A percentile compares a stretch with the other conserved stretches of the same genome.
Conservation (phyloP, 1,140 invertebrate genomes). For the Drosophila asahinai region DNA sequence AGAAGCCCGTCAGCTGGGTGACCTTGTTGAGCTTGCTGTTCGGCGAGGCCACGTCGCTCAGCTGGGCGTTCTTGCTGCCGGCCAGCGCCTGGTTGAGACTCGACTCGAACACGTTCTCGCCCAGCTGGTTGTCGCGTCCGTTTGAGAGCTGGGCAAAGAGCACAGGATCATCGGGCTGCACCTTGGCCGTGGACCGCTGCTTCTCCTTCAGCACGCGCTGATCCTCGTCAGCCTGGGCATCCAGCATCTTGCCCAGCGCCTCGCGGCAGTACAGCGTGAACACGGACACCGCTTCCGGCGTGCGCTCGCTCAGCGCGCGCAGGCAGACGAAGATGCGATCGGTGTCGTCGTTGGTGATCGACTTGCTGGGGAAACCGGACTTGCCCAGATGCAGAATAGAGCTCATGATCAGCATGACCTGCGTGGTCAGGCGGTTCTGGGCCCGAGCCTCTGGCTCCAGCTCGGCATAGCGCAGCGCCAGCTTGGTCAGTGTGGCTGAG, state of each 20-base stretch:
- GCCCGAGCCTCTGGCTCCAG: slow-evolving; percentile 77
- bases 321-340: slow-evolving; percentile 96
- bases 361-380: slow-evolving; percentile 89
- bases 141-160: slow-evolving; percentile 93
- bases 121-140: slow-evolving; percentile 90
- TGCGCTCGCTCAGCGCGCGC: slow-evolving; percentile 91
- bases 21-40: slow-evolving; percentile 93
- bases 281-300: slow-evolving; percentile 89
- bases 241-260: slow-evolving; percentile 94
- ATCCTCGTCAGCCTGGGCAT: slow-evolving; percentile 90
- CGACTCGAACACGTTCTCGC: slow-evolving; percentile 97
- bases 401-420: slow-evolving; percentile 95
- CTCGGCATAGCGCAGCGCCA: slow-evolving; percentile 89
- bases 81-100: slow-evolving; percentile 96
- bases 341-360: slow-evolving; percentile 97
- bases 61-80: slow-evolving; percentile 86
- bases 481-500: slow-evolving; percentile 95
- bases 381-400: slow-evolving; percentile 94
- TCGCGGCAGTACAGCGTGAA: slow-evolving; percentile 92
- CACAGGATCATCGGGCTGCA: slow-evolving; percentile 95
- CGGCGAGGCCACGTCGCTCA: slow-evolving; percentile 86
- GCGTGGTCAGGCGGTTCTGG: slow-evolving; percentile 90
- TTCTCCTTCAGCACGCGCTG: slow-evolving; percentile 86
- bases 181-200: slow-evolving; percentile 89
- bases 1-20: slow-evolving; percentile 99